Conservation (phyloP, 2,113 vertebrate genomes). For the Xyrauchen texanus region DNA sequence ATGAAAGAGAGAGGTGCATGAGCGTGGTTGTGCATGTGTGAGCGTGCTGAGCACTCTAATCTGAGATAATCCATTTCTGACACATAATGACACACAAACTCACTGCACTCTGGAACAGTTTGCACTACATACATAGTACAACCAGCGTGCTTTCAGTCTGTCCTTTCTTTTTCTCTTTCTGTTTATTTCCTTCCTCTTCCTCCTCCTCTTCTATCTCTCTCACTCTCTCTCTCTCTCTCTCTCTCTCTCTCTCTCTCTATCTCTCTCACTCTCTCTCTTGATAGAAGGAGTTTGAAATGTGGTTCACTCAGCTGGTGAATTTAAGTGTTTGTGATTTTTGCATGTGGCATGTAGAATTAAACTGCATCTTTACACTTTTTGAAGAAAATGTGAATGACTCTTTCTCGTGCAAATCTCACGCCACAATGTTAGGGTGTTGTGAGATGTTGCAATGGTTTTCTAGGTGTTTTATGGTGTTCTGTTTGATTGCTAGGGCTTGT, state of each 20-base stretch:
- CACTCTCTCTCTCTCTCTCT: not conserved
- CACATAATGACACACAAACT: conserved; percentile 70
- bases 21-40: conserved; percentile 1
- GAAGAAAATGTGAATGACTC: too few species aligned
- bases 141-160: conserved; percentile 55
- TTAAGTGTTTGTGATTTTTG: too few species aligned
- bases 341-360: too few species aligned
- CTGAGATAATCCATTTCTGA: conserved; percentile 77
- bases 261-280: conserved; percentile 28
- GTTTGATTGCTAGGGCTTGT: too few species aligned
- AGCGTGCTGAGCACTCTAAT: conserved; percentile 62
- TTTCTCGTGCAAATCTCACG: too few species aligned
- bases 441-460: too few species aligned
- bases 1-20: conserved; percentile 13
- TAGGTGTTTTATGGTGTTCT: too few species aligned
- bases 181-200: not conserved
- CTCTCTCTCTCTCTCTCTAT: conserved; percentile 28
- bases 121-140: conserved; percentile 64
- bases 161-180: conserved; percentile 3
- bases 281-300: not conserved
- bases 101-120: conserved; percentile 39
- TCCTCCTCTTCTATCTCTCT: conserved; percentile 45
- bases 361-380: too few species aligned
- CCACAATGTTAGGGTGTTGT: too few species aligned
- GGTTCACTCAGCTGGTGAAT: too few species aligned